Base-by-base conservation (phyloP, 2,888 invertebrate genomes). In the Tinea semifulvella region DNA sequence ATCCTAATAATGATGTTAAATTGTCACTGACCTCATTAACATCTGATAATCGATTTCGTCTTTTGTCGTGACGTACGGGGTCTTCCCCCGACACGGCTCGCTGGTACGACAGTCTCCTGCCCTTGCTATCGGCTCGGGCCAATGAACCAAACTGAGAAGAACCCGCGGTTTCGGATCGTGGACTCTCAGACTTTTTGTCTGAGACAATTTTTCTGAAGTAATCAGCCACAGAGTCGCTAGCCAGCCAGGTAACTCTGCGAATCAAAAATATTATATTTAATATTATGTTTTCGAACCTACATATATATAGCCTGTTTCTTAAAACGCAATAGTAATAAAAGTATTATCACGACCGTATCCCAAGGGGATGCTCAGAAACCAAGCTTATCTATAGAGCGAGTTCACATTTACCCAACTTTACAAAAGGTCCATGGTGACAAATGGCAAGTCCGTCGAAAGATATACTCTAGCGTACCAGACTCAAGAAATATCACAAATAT, bases 11-110 rank as follows among this genome's bases (percentile, higher is more conserved):
- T 26, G 2, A 35, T 35, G 14, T 35, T 8, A 35, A 2, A 18
- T 18, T 18, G 10, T 2, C 36, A 43, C 43, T 43, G n/a, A 43
- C 43, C 31, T 31, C 31, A 11, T 18, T 40, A 10, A 11, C n/a
- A 38, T 72, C 75, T 1, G 62, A 56, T 17, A 65, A 65, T 2
- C 51, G 53, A 26, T 60, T 61, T 43, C 58, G 64, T 22, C 65
- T 59, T n/a, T 11, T 16, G 10, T 11, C 6, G 13, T n/a, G 45
- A 10, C 51, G 48, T 2, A 60, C 60, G 0, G 75, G 72, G 42
- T 79, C 79, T 50, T 79, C 79, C 0, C 79, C 76, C 0, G 79
- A 79, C 1, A 79, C 76, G 0, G 79, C 79, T 7, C 77, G 59
- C 53, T 76, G 75, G 50, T 79, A 79, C 0, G 79, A 77, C n/a